Conservation (phyloP, 2,797 vertebrate genomes). For the Pangasius sanitwongsei region DNA sequence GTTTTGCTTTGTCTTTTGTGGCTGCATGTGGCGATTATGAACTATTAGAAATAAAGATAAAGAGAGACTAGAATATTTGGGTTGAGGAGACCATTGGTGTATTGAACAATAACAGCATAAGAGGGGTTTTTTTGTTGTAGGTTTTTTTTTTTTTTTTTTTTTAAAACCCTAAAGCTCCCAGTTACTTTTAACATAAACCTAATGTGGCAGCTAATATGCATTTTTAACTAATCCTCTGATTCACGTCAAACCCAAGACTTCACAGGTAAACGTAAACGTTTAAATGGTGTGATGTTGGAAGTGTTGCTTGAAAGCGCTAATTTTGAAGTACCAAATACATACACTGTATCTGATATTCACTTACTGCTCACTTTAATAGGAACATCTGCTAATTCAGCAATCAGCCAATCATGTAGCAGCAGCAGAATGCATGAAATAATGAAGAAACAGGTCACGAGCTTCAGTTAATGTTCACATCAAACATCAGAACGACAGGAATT, state of each 20-base stretch:
- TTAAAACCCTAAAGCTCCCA: background rate
- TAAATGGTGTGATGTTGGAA: background rate
- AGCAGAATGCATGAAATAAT: background rate
- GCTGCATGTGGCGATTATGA: slow-evolving; percentile 31
- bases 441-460: background rate
- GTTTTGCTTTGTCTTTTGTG: slow-evolving; percentile 12
- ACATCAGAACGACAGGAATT: background rate
- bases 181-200: background rate
- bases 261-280: too few relatives aligned
- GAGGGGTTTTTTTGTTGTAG: background rate
- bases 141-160: background rate
- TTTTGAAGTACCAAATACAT: background rate
- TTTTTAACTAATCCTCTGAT: background rate
- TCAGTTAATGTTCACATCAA: background rate
- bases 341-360: background rate
- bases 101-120: slow-evolving; percentile 14
- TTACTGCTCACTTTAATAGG: background rate
- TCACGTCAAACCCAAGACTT: background rate
- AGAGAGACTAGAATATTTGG: slow-evolving; percentile 17
- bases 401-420: background rate
- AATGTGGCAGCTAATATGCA: slow-evolving; percentile 36
- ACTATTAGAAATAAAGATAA: background rate
- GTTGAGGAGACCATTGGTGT: background rate
- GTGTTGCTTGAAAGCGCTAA: background rate
- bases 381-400: background rate